These are phyloP conservation scores for Hipposideros larvatus DNA, from an alignment of 2,797 vertebrate genomes.

Conservation along the genomic window DNA sequence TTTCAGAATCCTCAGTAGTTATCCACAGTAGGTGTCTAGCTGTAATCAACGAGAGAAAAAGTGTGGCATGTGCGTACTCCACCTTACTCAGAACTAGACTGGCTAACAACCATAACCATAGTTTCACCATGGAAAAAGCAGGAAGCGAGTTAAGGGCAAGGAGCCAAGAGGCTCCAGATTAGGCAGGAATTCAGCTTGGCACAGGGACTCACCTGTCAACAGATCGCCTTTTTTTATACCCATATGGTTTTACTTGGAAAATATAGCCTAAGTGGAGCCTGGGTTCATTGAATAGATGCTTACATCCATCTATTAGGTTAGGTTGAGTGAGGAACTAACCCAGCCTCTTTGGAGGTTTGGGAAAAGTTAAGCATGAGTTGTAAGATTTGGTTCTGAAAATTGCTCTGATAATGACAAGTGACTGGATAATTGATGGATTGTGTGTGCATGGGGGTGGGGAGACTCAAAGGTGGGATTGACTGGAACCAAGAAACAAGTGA, in stretches of 20 bases:
- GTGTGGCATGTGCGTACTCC: too few species aligned
- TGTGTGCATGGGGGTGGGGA: background rate
- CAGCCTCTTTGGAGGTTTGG: background rate
- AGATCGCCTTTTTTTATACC: background rate
- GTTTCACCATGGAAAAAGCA: background rate
- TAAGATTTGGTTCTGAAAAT: conserved; percentile 20
- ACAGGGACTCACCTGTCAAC: background rate
- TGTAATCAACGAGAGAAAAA: background rate
- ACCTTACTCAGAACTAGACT: background rate
- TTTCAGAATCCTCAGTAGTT: background rate
- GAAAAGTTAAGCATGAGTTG: background rate
- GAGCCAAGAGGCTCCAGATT: background rate
- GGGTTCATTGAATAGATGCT: background rate
- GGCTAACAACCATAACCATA: background rate
- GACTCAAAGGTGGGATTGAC: background rate
- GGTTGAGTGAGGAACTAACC: background rate
- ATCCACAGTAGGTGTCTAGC: background rate
- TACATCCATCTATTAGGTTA: background rate
- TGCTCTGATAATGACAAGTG: background rate
- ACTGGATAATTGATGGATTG: background rate
- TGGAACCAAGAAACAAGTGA: background rate
- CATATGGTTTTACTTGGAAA: background rate
- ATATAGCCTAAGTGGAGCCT: background rate
- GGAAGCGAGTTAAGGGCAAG: background rate
- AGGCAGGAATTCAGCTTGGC: background rate